These are phyloP conservation scores for Andricus grossulariae DNA, from an alignment of 1,140 invertebrate species.

Conservation along the genomic window DNA sequence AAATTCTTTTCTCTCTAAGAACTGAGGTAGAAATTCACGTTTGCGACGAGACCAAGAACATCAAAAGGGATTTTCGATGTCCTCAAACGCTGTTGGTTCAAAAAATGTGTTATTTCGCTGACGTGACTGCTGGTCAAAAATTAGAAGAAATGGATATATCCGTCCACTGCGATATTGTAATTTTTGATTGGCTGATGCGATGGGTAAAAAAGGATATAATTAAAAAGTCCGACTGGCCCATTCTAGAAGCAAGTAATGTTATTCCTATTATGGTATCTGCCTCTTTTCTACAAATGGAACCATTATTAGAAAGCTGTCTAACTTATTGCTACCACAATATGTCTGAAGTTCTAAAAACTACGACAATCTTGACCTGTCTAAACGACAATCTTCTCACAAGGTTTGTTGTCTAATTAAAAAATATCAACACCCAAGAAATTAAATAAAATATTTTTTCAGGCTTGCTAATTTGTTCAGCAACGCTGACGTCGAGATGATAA, in stretches of 20 bases:
- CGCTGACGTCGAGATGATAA: conserved; percentile 84
- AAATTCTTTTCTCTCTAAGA: conserved; percentile 72
- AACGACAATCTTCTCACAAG: conserved; percentile 87
- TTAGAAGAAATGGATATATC: conserved; percentile 97
- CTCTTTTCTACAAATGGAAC: conserved; percentile 87
- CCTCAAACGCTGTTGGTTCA: conserved; percentile 88
- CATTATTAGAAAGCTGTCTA: conserved; percentile 88
- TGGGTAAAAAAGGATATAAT: conserved; percentile 89
- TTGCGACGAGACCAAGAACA: conserved; percentile 90
- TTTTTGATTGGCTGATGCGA: conserved; percentile 97
- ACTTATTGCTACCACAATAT: conserved; percentile 87
- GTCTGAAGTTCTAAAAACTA: conserved; percentile 86
- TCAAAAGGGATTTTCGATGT: conserved; percentile 92
- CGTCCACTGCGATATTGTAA: conserved; percentile 94
- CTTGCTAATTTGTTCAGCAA: conserved; percentile 89
- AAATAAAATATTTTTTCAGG: conserved; percentile 70
- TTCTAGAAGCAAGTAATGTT: conserved; percentile 89
- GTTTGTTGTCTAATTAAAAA: conserved; percentile 63
- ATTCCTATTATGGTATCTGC: conserved; percentile 95
- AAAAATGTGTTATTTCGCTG: conserved; percentile 96
- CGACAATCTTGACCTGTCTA: conserved; percentile 87
- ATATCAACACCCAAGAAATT: conserved; percentile 41
- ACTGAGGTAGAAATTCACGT: conserved; percentile 91
- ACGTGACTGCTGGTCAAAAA: conserved; percentile 88
- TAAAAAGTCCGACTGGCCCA: conserved; percentile 81